Evolutionary conservation across 2,888 invertebrate genomes (phyloP).

Genomic region (Aspidiotus destructor): DNA sequence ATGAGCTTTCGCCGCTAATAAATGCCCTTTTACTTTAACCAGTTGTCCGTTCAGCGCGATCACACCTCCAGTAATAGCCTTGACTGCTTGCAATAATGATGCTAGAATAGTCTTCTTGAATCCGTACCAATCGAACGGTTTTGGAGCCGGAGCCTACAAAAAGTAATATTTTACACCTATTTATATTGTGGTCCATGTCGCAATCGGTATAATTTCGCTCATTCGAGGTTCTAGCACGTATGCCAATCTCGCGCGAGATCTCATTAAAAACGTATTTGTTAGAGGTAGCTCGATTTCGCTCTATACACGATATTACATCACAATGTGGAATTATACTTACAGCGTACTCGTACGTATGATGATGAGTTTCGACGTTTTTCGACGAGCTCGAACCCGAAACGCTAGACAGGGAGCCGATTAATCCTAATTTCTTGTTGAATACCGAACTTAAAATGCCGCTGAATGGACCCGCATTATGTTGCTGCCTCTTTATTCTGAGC

Average conservation of each 20-base stretch:
- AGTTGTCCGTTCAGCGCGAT: slow-evolving; percentile 79
- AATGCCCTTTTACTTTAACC: slow-evolving; percentile 70
- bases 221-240: neutral
- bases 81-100: slow-evolving; percentile 75
- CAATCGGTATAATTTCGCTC: neutral
- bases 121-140: slow-evolving; percentile 57
- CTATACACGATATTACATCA: neutral
- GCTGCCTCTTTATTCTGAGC: slow-evolving; percentile 21
- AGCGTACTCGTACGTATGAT: slow-evolving; percentile 26
- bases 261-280: slow-evolving; percentile 3
- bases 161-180: neutral
- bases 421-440: slow-evolving; percentile 34
- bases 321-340: slow-evolving; percentile 7
- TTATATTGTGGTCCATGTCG: neutral
- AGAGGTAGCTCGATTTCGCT: slow-evolving; percentile 5
- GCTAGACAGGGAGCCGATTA: slow-evolving; percentile 35
- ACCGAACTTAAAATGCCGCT: slow-evolving; percentile 33
- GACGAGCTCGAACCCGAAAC: slow-evolving; percentile 26
- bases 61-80: slow-evolving; percentile 77
- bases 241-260: neutral
- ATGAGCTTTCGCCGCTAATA: slow-evolving; percentile 54
- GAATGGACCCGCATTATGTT: slow-evolving; percentile 1
- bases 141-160: slow-evolving; percentile 36
- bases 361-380: slow-evolving; percentile 30
- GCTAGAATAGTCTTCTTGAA: slow-evolving; percentile 72